Conservation (phyloP, 1,140 invertebrate species). For the Sinonovacula constricta region DNA sequence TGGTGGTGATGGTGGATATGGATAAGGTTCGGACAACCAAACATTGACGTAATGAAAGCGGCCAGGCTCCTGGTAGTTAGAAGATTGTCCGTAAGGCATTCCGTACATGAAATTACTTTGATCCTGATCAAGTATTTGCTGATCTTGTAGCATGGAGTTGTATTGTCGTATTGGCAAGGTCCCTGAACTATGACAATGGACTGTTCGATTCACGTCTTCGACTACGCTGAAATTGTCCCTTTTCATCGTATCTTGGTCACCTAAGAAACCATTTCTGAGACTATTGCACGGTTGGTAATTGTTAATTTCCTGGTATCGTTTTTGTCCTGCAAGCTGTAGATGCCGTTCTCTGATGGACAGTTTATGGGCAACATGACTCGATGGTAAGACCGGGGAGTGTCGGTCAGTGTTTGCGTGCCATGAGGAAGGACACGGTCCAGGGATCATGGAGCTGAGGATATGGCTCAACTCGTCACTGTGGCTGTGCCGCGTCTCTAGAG, state of each 20-base stretch:
- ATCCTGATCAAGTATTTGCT: too few relatives aligned
- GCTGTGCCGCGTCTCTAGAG: neutral
- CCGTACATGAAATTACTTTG: too few relatives aligned
- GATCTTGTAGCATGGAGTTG: too few relatives aligned
- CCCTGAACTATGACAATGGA: too few relatives aligned
- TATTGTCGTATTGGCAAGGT: too few relatives aligned
- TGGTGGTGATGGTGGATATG: neutral
- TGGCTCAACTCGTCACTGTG: constrained; percentile 41
- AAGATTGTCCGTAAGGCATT: too few relatives aligned
- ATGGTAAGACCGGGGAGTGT: constrained; percentile 71
- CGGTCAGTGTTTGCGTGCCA: constrained; percentile 65
- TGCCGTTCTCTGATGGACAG: constrained; percentile 66
- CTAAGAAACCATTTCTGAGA: too few relatives aligned
- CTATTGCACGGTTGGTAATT: too few relatives aligned
- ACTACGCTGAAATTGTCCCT: too few relatives aligned
- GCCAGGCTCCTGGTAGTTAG: neutral
- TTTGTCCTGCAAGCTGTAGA: constrained; percentile 64
- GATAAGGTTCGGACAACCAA: neutral
- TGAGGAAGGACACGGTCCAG: constrained; percentile 64
- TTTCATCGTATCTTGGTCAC: too few relatives aligned
- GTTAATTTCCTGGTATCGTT: constrained; percentile 61
- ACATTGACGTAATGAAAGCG: neutral
- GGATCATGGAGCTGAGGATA: constrained; percentile 49
- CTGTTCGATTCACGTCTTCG: too few relatives aligned
- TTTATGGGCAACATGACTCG: constrained; percentile 68